Percentiles rank a stretch among this genome's conserved stretches.
Evolutionary conservation across 2,113 vertebrate genomes (phyloP).

Genomic region (Triplophysa siluroides): DNA sequence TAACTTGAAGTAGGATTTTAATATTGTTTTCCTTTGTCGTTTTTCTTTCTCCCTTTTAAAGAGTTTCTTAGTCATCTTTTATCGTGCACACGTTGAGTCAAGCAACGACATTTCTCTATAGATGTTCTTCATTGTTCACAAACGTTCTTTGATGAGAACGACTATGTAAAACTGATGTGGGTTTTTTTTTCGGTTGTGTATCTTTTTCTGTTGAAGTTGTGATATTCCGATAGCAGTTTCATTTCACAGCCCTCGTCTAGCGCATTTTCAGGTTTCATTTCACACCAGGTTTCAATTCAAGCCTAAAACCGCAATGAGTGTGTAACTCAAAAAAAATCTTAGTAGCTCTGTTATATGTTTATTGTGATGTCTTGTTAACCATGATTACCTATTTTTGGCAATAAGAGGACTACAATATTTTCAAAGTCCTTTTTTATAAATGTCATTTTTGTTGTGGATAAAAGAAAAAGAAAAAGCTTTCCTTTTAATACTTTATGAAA

Average conservation of each 20-base stretch:
- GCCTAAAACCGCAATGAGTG: constrained; percentile 65
- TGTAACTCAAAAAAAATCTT: constrained; percentile 67
- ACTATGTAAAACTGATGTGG: constrained; percentile 59
- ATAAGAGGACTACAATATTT: constrained; percentile 87
- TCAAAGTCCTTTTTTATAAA: constrained; percentile 83
- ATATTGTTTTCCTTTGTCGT: constrained; percentile 25
- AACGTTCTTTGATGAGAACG: constrained; percentile 71
- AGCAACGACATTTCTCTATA: constrained; percentile 34
- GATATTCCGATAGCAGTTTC: constrained; percentile 76
- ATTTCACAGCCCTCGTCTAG: constrained; percentile 67
- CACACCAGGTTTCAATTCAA: constrained; percentile 66
- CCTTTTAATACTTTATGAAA: constrained; percentile 77
- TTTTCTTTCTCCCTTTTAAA: constrained; percentile 60
- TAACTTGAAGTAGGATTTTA: constrained; percentile 58
- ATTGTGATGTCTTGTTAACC: constrained; percentile 77
- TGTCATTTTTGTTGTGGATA: constrained; percentile 85
- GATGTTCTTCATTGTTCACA: constrained; percentile 69
- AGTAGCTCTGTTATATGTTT: constrained; percentile 75
- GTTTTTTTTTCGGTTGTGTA: constrained; percentile 55
- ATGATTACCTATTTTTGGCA: constrained; percentile 89
- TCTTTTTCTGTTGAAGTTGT: constrained; percentile 57
- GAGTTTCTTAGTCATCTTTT: constrained; percentile 62
- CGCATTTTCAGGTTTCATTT: constrained; percentile 65
- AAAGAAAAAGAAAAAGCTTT: constrained; percentile 75
- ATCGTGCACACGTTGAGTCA: constrained; percentile 62